Evolutionary conservation across 2,888 invertebrate genomes (phyloP).

Genomic region (Helicoverpa assulta): DNA sequence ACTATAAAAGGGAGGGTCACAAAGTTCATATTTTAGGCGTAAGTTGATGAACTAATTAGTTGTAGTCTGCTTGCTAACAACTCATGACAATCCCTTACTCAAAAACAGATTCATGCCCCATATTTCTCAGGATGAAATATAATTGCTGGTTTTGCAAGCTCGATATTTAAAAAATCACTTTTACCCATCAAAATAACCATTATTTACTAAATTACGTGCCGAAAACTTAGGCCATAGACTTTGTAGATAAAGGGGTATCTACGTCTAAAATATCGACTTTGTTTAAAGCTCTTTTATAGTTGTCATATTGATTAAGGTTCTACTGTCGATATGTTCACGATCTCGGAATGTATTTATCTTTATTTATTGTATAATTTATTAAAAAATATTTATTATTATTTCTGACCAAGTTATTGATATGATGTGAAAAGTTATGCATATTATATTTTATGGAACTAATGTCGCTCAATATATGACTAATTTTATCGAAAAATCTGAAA

Average conservation of each 20-base stretch:
- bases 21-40: slow-evolving; percentile 1
- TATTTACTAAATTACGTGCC: too few species aligned
- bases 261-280: slow-evolving; percentile 2
- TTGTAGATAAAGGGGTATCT: background rate
- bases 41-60: background rate
- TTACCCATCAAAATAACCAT: too few species aligned
- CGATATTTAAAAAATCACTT: too few species aligned
- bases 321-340: slow-evolving; percentile 57
- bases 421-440: slow-evolving; percentile 18
- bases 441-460: slow-evolving; percentile 23
- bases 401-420: slow-evolving; percentile 19
- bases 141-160: too few species aligned
- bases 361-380: slow-evolving; percentile 65
- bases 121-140: too few species aligned
- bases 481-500: slow-evolving; percentile 11
- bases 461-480: slow-evolving; percentile 15
- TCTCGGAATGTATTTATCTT: slow-evolving; percentile 64
- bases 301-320: slow-evolving; percentile 27
- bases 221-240: background rate
- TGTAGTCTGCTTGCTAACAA: too few species aligned
- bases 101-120: too few species aligned
- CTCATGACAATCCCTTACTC: too few species aligned
- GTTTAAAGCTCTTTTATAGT: slow-evolving; percentile 5
- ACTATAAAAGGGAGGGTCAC: slow-evolving; percentile 6
- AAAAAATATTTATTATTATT: slow-evolving; percentile 51